These are phyloP conservation scores for Nineta flava DNA, from an alignment of 2,888 invertebrate genomes.

Conservation along the genomic window DNA sequence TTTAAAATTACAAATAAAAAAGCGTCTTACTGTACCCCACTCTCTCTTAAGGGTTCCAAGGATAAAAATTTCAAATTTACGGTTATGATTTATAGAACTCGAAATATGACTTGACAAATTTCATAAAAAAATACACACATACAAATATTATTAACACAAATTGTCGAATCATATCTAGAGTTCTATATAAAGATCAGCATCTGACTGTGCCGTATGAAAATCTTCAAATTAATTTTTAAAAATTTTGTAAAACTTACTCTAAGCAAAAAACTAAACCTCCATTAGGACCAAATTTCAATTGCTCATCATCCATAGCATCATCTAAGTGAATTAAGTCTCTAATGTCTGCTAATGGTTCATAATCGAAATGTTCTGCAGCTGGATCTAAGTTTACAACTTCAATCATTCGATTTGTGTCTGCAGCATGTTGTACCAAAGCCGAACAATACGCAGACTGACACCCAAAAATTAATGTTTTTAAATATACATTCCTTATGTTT, in stretches of 20 bases:
- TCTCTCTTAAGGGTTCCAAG: no score
- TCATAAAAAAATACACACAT: no score
- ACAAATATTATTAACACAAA: no score
- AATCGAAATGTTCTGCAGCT: conserved; percentile 92
- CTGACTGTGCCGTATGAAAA: conserved; percentile 2
- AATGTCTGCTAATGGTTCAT: conserved; percentile 71
- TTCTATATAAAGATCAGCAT: conserved; percentile 5
- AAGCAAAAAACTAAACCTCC: conserved; percentile 92
- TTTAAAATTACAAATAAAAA: no score
- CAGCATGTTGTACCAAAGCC: conserved; percentile 71
- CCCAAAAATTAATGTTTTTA: conserved; percentile 7
- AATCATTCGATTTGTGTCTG: conserved; percentile 53
- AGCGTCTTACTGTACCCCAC: no score
- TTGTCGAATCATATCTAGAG: no score
- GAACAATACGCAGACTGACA: conserved; percentile 86
- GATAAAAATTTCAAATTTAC: no score
- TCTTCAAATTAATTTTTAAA: not conserved
- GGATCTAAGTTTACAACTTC: conserved; percentile 94
- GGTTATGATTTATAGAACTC: no score
- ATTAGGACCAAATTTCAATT: conserved; percentile 89
- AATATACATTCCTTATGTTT: conserved; percentile 5
- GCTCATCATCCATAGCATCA: conserved; percentile 95
- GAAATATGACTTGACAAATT: no score
- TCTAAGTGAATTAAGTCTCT: conserved; percentile 83
- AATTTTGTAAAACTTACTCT: conserved; percentile 49